These are phyloP conservation scores for Turritopsis rubra DNA, from an alignment of 30 jellyfish, hydroid and myxozoan species.

Conservation along the genomic window DNA sequence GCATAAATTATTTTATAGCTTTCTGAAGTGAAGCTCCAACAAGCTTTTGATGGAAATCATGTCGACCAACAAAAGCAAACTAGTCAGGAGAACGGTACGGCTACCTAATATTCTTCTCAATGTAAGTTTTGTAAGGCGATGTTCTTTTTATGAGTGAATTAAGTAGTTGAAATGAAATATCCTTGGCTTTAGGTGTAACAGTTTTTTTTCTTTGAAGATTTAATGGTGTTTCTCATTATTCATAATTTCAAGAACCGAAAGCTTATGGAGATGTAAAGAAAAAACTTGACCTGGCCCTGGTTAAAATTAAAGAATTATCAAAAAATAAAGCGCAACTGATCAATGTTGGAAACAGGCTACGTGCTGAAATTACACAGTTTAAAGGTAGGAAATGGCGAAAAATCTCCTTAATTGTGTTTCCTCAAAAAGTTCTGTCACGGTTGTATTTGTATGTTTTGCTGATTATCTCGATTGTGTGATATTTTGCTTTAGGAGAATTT, in stretches of 20 bases:
- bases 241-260: not conserved
- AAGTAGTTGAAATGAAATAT: too few species aligned
- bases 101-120: too few species aligned
- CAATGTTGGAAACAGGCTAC: conserved; percentile 50
- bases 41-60: not conserved
- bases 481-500: not conserved
- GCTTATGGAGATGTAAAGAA: not conserved
- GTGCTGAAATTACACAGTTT: conserved; percentile 39
- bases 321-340: conserved; percentile 30
- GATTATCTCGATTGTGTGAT: too few species aligned
- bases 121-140: too few species aligned
- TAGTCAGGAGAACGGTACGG: not conserved
- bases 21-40: not conserved
- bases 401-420: too few species aligned
- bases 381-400: too few species aligned
- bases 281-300: conserved; percentile 21
- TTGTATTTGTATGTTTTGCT: too few species aligned
- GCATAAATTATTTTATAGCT: not conserved
- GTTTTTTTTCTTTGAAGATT: too few species aligned
- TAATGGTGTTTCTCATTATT: too few species aligned
- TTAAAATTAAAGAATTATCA: conserved; percentile 8
- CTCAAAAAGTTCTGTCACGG: too few species aligned
- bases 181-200: too few species aligned
- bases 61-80: not conserved
- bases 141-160: too few species aligned